Evolutionary conservation across 1,140 invertebrate species (phyloP), one percentile per base, ranked within the genome.

Genomic region (Hylaeus volcanicus): DNA sequence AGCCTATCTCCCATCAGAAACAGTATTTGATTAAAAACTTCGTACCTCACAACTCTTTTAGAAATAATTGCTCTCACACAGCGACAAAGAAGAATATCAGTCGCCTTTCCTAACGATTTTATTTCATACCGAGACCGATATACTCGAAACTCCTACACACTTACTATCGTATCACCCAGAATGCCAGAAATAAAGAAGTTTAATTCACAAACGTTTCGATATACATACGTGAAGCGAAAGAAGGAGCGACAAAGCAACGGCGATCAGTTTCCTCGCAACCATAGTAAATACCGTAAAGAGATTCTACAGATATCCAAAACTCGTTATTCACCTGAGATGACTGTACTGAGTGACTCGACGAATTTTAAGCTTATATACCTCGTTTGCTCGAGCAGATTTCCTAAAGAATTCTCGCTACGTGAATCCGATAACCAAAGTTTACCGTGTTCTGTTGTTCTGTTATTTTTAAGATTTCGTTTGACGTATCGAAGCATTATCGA

Each of bases 321-420:
- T 66, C 8, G 14, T n/a, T 55, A 64, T 41, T 6, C 15, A 26
- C 26, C 12, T 12, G 3, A 39, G 9, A 26, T 8, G 12, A 65
- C 11, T 65, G 5, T 6, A 6, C 56, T 53, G 5, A 26, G n/a
- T 26, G 14, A 12, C 1, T 43, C 5, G 3, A 26, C 4, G 0
- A 14, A 26, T 41, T 11, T 51, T n/a, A n/a, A n/a, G 12, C 11
- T 80, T 74, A 75, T 80, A 80, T 75, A 66, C 37, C 45, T 26
- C 1, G 14, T 12, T 41, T 11, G 26, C 26, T 15, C 4, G 0
- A 9, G 26, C 64, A 8, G 3, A 75, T 55, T 41, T 41, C 12
- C 3, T 3, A 37, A n/a, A 6, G 14, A 14, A 64, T 53, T 5
- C 48, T 9, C 11, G 41, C 6, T n/a, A 45, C 55, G n/a, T 37